Evolutionary conservation across 2,113 vertebrate species (phyloP).

Genomic region (Tautogolabrus adspersus): DNA sequence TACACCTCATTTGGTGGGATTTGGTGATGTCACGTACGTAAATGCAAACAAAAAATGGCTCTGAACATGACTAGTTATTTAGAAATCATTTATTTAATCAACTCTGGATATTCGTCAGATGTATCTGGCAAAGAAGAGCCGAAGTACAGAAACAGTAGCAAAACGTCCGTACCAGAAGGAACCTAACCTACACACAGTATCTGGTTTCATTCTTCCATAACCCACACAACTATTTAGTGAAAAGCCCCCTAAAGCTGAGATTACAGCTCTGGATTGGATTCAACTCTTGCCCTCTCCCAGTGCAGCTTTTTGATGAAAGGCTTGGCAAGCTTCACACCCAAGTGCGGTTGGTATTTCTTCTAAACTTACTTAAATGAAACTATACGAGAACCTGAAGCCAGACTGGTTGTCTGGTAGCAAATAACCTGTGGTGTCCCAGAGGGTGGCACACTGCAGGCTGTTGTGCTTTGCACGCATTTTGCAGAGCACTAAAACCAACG

Average conservation of each 20-base stretch:
- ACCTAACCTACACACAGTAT: conserved; percentile 36
- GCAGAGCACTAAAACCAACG: conserved; percentile 59
- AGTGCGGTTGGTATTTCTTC: conserved; percentile 32
- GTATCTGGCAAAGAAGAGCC: not conserved
- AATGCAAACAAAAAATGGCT: not conserved
- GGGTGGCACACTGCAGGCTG: conserved; percentile 65
- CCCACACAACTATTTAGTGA: conserved; percentile 47
- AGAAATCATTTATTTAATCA: not conserved
- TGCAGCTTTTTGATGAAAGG: conserved; percentile 58
- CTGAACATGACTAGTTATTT: not conserved
- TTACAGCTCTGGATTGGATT: conserved; percentile 64
- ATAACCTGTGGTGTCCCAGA: conserved; percentile 74
- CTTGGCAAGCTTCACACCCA: conserved; percentile 48
- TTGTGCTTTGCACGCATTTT: conserved; percentile 67
- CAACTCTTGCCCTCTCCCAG: conserved; percentile 53
- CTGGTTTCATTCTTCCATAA: conserved; percentile 54
- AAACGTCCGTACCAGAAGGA: conserved; percentile 16
- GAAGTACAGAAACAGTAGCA: conserved; percentile 7
- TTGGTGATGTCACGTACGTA: conserved; percentile 1
- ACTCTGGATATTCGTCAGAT: not conserved
- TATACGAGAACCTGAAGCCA: conserved; percentile 52
- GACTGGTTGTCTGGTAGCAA: conserved; percentile 67
- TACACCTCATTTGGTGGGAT: conserved; percentile 55
- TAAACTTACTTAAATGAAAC: conserved; percentile 55
- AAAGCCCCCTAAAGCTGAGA: conserved; percentile 52